These are phyloP conservation scores for Dioctria linearis DNA, from an alignment of 2,888 invertebrate species.

Conservation along the genomic window DNA sequence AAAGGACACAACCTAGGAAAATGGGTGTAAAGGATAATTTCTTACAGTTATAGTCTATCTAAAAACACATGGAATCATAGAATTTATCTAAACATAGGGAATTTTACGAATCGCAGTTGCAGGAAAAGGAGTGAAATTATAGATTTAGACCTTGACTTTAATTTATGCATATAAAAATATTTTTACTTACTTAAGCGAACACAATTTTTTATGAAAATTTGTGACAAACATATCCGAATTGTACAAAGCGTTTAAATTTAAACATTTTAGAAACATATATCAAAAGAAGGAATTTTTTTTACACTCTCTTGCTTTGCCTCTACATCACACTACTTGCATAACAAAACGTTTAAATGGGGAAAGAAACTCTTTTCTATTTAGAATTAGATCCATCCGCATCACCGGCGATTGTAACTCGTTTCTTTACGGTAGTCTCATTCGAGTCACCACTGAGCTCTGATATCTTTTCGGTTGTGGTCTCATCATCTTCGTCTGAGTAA, in stretches of 20 bases:
- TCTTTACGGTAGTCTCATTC: constrained; percentile 20
- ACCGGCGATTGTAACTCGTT: constrained; percentile 25
- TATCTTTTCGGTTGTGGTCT: constrained; percentile 62
- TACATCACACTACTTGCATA: not conserved
- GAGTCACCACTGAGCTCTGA: constrained; percentile 32
- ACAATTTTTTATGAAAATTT: constrained; percentile 15
- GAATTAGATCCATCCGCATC: not conserved
- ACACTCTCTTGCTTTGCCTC: constrained; percentile 5
- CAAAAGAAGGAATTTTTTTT: constrained; percentile 11
- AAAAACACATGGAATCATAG: constrained; percentile 38
- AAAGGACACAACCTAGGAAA: not conserved
- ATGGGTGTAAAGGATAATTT: constrained; percentile 11
- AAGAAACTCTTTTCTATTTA: constrained; percentile 31
- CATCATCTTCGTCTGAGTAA: constrained; percentile 90
- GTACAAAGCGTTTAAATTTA: constrained; percentile 18
- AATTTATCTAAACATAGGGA: constrained; percentile 16
- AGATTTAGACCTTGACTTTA: constrained; percentile 18
- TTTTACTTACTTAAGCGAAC: constrained; percentile 34
- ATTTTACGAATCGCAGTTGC: not conserved
- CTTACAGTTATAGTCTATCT: constrained; percentile 14
- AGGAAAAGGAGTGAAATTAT: constrained; percentile 15
- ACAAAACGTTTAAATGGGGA: not conserved
- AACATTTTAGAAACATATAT: constrained; percentile 33
- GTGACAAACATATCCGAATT: constrained; percentile 24
- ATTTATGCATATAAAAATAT: constrained; percentile 21